Conservation (phyloP, 1,140 invertebrate species). For the Psix sp. region DNA sequence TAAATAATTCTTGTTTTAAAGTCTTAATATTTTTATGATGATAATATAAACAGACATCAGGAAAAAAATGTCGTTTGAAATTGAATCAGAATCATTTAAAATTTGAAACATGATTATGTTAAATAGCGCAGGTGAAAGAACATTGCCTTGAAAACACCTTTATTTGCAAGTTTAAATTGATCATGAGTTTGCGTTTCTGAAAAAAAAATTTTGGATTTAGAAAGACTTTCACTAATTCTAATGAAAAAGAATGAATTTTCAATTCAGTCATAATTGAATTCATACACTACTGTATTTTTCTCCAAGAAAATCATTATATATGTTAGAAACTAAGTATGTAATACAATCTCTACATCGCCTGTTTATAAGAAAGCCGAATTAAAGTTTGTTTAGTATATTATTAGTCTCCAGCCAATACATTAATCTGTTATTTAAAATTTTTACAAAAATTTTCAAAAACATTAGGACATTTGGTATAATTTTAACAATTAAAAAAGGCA, state of each 20-base stretch:
- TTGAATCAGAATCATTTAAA: not conserved
- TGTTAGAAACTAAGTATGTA: not conserved
- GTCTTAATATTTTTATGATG: not conserved
- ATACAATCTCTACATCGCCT: not conserved
- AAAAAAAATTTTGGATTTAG: conserved; percentile 1
- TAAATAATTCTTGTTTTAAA: not conserved
- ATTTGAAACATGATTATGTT: not conserved
- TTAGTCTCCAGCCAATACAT: too few relatives aligned
- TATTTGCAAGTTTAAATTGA: not conserved
- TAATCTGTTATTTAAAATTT: too few relatives aligned
- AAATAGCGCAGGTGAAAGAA: conserved; percentile 23
- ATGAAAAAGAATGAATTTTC: conserved; percentile 2
- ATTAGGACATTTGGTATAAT: too few relatives aligned
- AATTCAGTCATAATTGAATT: conserved; percentile 4
- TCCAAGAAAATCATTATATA: not conserved
- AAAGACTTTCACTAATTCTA: conserved; percentile 21
- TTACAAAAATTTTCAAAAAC: too few relatives aligned
- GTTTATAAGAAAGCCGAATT: not conserved
- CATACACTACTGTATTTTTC: not conserved
- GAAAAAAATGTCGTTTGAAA: conserved; percentile 2
- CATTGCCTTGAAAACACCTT: conserved; percentile 24
- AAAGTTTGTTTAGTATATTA: conserved; percentile 1
- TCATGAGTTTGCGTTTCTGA: conserved; percentile 1
- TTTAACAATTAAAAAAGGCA: not conserved
- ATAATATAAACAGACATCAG: conserved; percentile 8